Base-by-base conservation (phyloP, 2,888 invertebrate species). In the Dasysyrphus tricinctus region DNA sequence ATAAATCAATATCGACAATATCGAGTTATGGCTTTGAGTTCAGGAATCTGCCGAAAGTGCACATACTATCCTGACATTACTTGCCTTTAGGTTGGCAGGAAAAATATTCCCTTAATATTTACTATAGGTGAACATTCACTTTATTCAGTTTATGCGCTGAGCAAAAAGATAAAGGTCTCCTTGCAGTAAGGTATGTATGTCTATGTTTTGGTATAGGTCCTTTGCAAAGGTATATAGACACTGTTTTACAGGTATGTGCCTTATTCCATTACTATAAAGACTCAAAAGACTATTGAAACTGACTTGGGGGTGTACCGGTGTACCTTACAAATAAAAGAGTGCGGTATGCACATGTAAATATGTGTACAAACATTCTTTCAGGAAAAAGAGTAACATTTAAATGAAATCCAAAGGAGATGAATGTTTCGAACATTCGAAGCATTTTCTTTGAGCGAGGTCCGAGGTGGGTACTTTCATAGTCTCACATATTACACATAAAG, bases 1-100 rank as follows among this genome's bases (percentile, higher is more conserved):
- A 79, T 86, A 79, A 82, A 86, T 86, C 82, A 86, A 79, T 82
- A 86, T 72, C 70, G 82, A 86, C 86, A 59, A 82, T 79, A 86
- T 86, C 82, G 75, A 86, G 82, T 86, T 86, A 85, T 82, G 72
- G 86, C 47, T 77, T 57, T 32, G 54, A 59, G 47, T 76, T 54
- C 54, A 78, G 37, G 14, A 73, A 73, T 65, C 16, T 54, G 29
- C 80, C 57, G 44, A 34, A 74, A 42, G 29, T 24, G 19, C 54
- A 54, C 42, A 61, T 19, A 37, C 16, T 3, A 14, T 65, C 19
- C 16, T 39, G 37, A 65, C 49, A 0, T 29, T 63, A 14, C 6
- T 24, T 16, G 47, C 7, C 32, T 63, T 19, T n/a, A 49, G 61
- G 61, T 70, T 49, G 80, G 67, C 51, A 42, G 75, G 54, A 32